Conservation (phyloP, 2,113 vertebrate species). For the Megaptera novaeangliae region DNA sequence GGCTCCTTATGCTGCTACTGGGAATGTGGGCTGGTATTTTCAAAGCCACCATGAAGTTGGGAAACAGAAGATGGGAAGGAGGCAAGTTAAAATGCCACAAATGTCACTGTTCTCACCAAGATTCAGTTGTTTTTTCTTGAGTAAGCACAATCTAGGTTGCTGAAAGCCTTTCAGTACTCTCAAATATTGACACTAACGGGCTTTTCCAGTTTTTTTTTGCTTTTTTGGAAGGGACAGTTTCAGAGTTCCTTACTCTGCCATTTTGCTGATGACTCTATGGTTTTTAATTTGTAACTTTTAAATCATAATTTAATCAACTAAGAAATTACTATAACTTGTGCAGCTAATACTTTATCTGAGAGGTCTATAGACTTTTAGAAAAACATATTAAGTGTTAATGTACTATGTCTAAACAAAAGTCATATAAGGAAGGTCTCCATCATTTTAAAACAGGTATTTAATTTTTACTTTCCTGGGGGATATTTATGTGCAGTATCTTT, state of each 20-base stretch:
- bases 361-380: not conserved
- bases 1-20: not conserved
- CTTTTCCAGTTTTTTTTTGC: not conserved
- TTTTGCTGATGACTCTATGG: not conserved
- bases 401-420: not conserved
- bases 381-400: not conserved
- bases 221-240: not conserved
- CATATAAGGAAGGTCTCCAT: not conserved
- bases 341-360: not conserved
- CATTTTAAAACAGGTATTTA: not conserved
- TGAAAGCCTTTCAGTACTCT: not conserved
- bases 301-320: not conserved
- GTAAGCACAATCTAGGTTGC: not conserved
- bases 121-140: not conserved
- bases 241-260: not conserved
- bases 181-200: not conserved
- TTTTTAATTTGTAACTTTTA: not conserved
- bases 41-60: not conserved
- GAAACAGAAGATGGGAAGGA: not conserved
- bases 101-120: not conserved
- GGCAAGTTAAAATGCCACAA: not conserved
- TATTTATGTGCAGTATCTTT: not conserved
- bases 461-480: not conserved
- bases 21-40: not conserved
- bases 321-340: not conserved